Base-by-base conservation (phyloP, 2,113 vertebrate genomes). In the Micronisus gabar region DNA sequence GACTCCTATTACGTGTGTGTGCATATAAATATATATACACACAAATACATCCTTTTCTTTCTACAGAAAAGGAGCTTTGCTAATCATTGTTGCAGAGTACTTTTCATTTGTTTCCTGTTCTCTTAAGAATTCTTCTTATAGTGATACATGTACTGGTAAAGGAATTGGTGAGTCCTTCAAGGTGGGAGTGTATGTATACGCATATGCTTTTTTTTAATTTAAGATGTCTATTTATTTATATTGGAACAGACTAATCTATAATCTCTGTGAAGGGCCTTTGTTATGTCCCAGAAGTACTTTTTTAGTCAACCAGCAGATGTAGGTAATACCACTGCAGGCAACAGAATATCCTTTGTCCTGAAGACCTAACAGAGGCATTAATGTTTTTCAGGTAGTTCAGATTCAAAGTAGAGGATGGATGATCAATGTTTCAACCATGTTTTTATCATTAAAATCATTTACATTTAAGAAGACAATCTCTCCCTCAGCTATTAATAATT, bases 381-480 rank as follows among this genome's bases (percentile, higher is more conserved):
- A 55, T 27, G n/a, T 15, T 85, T 86, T 88, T 95, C 83, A 48
- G 59, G 59, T 84, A 88, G 87, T 71, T 86, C 93, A 84, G 61
- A 59, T 87, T 85, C n/a, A 8, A 94, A 94, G 83, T 65, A 32
- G 95, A 93, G 79, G 73, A 13, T 52, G 83, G 87, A 94, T 96
- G 92, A 98, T 98, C 96, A 96, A 94, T 88, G 95, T 96, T 93
- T 97, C 97, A 97, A 73, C 81, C 86, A 78, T 76, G 74, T 84
- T 96, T 97, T 95, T 95, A 96, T 96, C 94, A 97, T 97, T 96
- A 96, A 93, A 97, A 81, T 92, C 27, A 97, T 98, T 98, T 98
- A 95, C 95, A 97, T 98, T 97, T 96, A 92, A 94, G 90, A 97
- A 94, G 87, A 88, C 91, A 95, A 78, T 75, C 67, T 96, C 92